A percentile compares a stretch with the other conserved stretches of the same genome.
Conservation (phyloP, 1,140 invertebrate genomes). For the Cydia pomonella region DNA sequence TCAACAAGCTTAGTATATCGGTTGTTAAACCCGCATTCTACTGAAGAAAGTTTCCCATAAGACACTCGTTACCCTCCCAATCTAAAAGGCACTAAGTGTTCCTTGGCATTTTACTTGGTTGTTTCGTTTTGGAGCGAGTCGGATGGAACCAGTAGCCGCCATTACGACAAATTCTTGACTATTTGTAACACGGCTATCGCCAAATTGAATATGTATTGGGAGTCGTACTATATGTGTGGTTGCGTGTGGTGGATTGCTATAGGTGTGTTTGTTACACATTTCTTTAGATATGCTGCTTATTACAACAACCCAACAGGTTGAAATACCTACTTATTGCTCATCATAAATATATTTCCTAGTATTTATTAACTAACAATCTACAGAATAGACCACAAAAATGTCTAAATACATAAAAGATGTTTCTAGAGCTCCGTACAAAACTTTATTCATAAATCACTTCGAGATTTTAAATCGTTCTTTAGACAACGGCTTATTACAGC, state of each 20-base stretch:
- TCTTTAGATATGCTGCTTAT: not conserved
- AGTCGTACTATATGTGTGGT: not conserved
- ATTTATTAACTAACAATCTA: no score
- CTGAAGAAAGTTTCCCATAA: conserved; percentile 23
- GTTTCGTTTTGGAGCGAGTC: not conserved
- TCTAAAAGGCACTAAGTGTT: not conserved
- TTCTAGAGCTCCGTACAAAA: no score
- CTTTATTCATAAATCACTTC: no score
- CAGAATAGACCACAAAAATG: no score
- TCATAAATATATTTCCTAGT: no score
- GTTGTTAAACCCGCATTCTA: conserved; percentile 26
- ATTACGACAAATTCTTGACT: conserved; percentile 30
- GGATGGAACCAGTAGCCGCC: not conserved
- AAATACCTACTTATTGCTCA: no score
- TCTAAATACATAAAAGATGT: no score
- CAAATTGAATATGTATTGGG: conserved; percentile 23
- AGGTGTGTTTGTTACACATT: not conserved
- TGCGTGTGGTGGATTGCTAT: not conserved
- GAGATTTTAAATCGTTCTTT: no score
- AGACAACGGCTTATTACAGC: no score
- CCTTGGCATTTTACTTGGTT: not conserved
- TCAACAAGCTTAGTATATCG: conserved; percentile 24
- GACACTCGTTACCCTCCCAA: not conserved
- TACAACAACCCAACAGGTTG: no score
- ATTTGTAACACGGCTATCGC: conserved; percentile 16